Evolutionary conservation across 2,797 vertebrate species (phyloP).

Genomic region (Sebastes diaconus): DNA sequence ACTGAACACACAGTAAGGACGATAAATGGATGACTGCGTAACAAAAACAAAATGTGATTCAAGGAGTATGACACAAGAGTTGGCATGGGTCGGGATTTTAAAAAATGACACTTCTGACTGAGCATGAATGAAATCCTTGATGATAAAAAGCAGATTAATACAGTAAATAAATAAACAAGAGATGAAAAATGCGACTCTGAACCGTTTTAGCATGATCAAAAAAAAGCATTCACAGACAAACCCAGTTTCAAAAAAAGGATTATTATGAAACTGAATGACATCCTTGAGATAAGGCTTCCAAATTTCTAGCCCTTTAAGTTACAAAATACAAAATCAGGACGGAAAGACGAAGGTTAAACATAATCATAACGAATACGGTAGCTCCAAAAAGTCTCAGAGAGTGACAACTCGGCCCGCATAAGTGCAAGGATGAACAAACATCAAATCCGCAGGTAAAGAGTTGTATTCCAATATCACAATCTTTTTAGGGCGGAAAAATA

Average conservation of each 20-base stretch:
- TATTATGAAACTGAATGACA: conserved; percentile 42
- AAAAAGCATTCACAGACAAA: conserved; percentile 49
- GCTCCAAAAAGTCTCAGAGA: conserved; percentile 20
- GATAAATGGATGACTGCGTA: not conserved
- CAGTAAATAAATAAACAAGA: conserved; percentile 57
- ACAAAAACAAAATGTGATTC: not conserved
- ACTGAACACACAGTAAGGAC: conserved; percentile 11
- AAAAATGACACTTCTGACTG: conserved; percentile 13
- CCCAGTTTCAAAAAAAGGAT: conserved; percentile 1
- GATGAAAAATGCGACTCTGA: not conserved
- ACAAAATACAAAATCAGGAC: conserved; percentile 49
- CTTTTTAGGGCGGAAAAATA: not conserved
- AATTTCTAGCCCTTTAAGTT: conserved; percentile 62
- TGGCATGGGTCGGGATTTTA: not conserved
- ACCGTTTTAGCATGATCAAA: conserved; percentile 19
- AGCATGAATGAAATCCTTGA: conserved; percentile 3
- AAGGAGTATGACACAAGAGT: not conserved
- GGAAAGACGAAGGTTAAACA: conserved; percentile 54
- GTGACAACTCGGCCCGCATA: conserved; percentile 14
- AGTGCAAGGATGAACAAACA: conserved; percentile 51
- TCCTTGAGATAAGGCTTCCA: conserved; percentile 66
- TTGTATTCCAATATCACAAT: not conserved
- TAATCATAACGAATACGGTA: conserved; percentile 53
- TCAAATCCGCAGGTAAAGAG: conserved; percentile 1
- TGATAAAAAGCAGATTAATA: conserved; percentile 10